Conservation (phyloP, 1,140 invertebrate genomes). For the Drosophila miranda region DNA sequence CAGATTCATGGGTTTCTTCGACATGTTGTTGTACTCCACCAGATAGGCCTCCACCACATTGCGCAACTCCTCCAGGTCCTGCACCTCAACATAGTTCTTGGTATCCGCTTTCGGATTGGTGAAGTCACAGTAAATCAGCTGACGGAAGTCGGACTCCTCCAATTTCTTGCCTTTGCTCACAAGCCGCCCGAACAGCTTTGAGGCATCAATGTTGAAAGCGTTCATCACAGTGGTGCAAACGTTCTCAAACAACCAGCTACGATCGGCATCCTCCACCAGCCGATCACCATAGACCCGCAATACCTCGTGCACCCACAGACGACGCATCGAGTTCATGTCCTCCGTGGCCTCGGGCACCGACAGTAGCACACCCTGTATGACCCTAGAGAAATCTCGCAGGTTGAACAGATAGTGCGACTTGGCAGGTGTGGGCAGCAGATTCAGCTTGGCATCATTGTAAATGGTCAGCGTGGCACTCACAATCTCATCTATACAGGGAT, state of each 20-base stretch:
- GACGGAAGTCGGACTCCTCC: conserved; percentile 87
- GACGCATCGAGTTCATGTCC: conserved; percentile 93
- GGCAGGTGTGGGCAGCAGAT: conserved; percentile 93
- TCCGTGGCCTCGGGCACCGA: conserved; percentile 96
- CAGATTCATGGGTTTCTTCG: conserved; percentile 98
- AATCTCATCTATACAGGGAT: conserved; percentile 95
- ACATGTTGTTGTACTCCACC: conserved; percentile 97
- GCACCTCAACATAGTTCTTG: conserved; percentile 94
- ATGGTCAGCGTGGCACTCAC: conserved; percentile 93
- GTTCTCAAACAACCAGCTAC: conserved; percentile 91
- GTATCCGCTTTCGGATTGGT: conserved; percentile 95
- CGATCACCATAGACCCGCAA: conserved; percentile 97
- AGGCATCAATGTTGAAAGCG: conserved; percentile 82
- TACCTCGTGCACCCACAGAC: conserved; percentile 97
- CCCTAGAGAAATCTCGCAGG: conserved; percentile 95
- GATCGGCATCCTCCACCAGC: conserved; percentile 91
- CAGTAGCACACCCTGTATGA: conserved; percentile 95
- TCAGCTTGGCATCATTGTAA: conserved; percentile 91
- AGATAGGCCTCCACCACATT: conserved; percentile 95
- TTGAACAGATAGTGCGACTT: conserved; percentile 98
- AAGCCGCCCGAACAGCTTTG: conserved; percentile 67
- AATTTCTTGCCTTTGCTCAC: conserved; percentile 72
- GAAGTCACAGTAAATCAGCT: conserved; percentile 97
- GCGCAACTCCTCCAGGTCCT: conserved; percentile 91
- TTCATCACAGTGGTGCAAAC: conserved; percentile 85